phyloP scores from a whole-genome alignment of 2,888 invertebrate genomes.

The Pseudoips prasinana region DNA sequence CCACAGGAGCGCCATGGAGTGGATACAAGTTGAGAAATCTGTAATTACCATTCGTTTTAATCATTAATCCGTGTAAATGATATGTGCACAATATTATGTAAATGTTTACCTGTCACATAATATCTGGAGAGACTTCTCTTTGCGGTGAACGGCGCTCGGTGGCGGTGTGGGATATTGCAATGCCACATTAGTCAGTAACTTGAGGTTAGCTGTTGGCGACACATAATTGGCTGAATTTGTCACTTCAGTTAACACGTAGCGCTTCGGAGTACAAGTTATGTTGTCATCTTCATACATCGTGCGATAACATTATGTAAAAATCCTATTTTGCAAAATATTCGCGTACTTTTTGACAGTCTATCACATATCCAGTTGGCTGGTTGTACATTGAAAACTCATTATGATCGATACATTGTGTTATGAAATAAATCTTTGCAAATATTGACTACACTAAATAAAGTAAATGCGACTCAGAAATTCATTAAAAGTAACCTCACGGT shows the following conservation, averaged over 20 bases:
- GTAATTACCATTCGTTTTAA: slow-evolving; percentile 27
- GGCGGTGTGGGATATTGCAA: slow-evolving; percentile 78
- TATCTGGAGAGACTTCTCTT: slow-evolving; percentile 83
- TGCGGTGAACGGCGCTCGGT: slow-evolving; percentile 74
- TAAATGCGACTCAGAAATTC: slow-evolving; percentile 13
- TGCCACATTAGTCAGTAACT: slow-evolving; percentile 85
- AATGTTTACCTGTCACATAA: slow-evolving; percentile 81
- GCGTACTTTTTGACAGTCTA: slow-evolving; percentile 71
- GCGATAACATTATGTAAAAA: slow-evolving; percentile 75
- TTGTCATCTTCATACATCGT: slow-evolving; percentile 79
- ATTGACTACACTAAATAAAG: slow-evolving; percentile 6
- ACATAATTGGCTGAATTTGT: slow-evolving; percentile 79
- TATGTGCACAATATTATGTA: no score
- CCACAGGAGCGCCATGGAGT: slow-evolving; percentile 70
- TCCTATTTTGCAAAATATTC: slow-evolving; percentile 61
- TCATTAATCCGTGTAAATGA: not conserved
- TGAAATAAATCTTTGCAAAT: slow-evolving; percentile 9
- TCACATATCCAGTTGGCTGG: slow-evolving; percentile 62
- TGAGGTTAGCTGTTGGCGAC: slow-evolving; percentile 86
- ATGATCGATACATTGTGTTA: slow-evolving; percentile 5
- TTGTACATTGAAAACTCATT: slow-evolving; percentile 29
- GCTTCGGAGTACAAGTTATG: slow-evolving; percentile 77
- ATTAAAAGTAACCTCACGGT: slow-evolving; percentile 62
- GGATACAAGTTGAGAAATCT: slow-evolving; percentile 83
- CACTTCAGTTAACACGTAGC: slow-evolving; percentile 78